These are phyloP conservation scores for Harlomillsia oculata DNA, from an alignment of 1,140 invertebrate genomes.

Conservation along the genomic window DNA sequence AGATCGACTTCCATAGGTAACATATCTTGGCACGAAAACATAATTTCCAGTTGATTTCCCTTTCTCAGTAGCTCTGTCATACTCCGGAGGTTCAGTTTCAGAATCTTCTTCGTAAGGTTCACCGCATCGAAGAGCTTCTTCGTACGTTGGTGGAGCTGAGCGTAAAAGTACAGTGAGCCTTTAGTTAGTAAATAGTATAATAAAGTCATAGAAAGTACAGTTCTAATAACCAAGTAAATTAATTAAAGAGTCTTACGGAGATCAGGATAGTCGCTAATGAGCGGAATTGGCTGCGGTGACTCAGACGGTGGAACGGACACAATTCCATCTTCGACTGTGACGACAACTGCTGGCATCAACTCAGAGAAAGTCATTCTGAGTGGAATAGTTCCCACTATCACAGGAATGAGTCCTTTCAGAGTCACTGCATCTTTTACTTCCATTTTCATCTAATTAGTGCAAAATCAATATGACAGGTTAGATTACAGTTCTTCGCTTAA, in stretches of 20 bases:
- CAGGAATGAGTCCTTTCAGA: constrained; percentile 21
- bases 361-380: constrained; percentile 3
- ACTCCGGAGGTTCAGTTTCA: constrained; percentile 12
- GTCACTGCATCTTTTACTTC: constrained; percentile 19
- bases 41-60: not conserved
- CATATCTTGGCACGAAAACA: constrained; percentile 15
- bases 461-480: not conserved
- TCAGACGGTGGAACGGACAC: too few species aligned
- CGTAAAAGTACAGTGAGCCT: not conserved
- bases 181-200: not conserved
- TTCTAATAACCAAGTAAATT: not conserved
- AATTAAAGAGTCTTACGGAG: too few species aligned
- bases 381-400: constrained; percentile 26
- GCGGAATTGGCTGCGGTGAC: too few species aligned
- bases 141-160: constrained; percentile 25
- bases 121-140: constrained; percentile 14
- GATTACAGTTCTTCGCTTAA: not conserved
- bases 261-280: constrained; percentile 19
- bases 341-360: not conserved
- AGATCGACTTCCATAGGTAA: constrained; percentile 3
- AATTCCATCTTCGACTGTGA: not conserved
- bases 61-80: not conserved
- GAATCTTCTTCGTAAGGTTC: constrained; percentile 1
- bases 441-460: constrained; percentile 19
- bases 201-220: not conserved